Base-by-base conservation (phyloP, 2,113 vertebrate genomes). In the Seriola rivoliana region DNA sequence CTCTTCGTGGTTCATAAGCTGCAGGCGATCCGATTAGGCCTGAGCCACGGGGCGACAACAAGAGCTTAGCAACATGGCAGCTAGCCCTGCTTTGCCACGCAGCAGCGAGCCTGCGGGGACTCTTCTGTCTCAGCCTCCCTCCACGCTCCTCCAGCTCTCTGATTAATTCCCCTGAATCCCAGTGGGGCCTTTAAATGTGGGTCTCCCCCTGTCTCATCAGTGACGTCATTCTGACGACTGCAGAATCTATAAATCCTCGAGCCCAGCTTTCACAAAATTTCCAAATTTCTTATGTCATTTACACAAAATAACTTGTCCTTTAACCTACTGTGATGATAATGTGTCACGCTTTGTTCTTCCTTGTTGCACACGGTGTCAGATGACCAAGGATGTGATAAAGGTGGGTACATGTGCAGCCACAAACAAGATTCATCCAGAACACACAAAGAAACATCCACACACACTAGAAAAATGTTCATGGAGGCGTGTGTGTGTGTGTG, bases 361-460 rank as follows among this genome's bases (percentile, higher is more conserved):
- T 78, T 93, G 92, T 91, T 94, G 95, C 96, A 93, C 85, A 92
- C 73, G 62, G 1, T 94, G 73, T n/a, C 94, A 97, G 97, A 97
- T 90, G 97, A 98, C 93, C 97, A 97, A 84, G 96, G 96, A 95
- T 97, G 97, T 95, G 97, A 98, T 66, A 97, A 97, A 98, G 97
- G 98, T 98, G 96, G 92, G 97, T 96, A 69, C 42, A 60, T 40
- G 44, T 68, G 71, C 54, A 81, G 48, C 34, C 25, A 38, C 36
- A 66, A 62, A 80, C 54, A 57, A 5, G 12, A 57, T 54, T 38
- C 48, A 69, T 46, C 42, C 19, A 32, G 11, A 55, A 36, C 29
- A 67, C 25, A 52, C 69, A 70, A 21, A 36, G 2, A 66, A 44
- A 71, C 19, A 73, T 4, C 3, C 17, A 65, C 44, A 79, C 48